phyloP scores from a whole-genome alignment of 2,888 invertebrate genomes.

The Amiota minor region DNA sequence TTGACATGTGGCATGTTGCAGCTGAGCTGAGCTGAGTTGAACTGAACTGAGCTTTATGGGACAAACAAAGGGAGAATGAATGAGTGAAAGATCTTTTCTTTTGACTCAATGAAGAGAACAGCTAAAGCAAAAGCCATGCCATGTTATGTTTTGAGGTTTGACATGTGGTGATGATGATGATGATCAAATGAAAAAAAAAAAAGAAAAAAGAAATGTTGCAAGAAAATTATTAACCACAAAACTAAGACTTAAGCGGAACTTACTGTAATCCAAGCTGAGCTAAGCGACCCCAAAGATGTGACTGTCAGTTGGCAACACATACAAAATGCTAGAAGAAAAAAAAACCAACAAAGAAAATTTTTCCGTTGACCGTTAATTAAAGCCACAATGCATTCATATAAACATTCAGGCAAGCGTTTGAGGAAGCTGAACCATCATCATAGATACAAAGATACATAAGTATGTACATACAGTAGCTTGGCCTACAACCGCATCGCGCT shows the following conservation, averaged over 20 bases:
- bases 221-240: slow-evolving; percentile 31
- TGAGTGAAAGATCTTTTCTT: neutral
- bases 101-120: neutral
- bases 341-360: neutral
- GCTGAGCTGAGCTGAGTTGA: too few relatives aligned
- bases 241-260: slow-evolving; percentile 58
- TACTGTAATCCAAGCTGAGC: slow-evolving; percentile 57
- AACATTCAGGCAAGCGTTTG: slow-evolving; percentile 19
- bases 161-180: slow-evolving; percentile 16
- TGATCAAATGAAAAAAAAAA: slow-evolving; percentile 11
- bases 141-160: slow-evolving; percentile 20
- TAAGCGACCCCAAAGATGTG: slow-evolving; percentile 3
- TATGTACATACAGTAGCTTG: slow-evolving; percentile 37
- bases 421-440: slow-evolving; percentile 9
- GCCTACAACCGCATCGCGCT: slow-evolving; percentile 20
- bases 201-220: neutral
- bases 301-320: neutral
- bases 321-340: neutral
- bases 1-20: slow-evolving; percentile 52
- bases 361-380: slow-evolving; percentile 61
- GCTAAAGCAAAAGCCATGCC: slow-evolving; percentile 4
- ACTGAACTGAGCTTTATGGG: too few relatives aligned
- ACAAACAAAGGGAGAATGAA: neutral
- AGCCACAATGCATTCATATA: slow-evolving; percentile 45
- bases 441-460: neutral